Conservation (phyloP, 2,113 vertebrate species). For the Bucco capensis region DNA sequence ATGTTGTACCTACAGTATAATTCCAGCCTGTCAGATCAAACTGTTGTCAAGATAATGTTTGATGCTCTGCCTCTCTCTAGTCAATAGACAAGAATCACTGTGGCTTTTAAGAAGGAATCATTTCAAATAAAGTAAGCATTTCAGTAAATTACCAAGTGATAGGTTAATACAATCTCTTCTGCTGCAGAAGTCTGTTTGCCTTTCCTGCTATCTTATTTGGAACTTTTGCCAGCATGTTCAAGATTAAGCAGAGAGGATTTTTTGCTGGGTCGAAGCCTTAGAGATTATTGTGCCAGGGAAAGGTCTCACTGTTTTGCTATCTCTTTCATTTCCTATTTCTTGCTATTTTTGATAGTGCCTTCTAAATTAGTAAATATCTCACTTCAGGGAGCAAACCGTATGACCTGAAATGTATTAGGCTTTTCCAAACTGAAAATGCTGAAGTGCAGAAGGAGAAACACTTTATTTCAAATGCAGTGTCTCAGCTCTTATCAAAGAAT, state of each 20-base stretch:
- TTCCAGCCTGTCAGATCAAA: neutral
- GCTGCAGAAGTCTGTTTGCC: neutral
- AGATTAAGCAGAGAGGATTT: constrained; percentile 18
- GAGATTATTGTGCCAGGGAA: neutral
- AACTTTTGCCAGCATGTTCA: neutral
- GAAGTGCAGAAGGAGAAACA: neutral
- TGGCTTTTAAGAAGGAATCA: neutral
- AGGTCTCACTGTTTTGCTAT: neutral
- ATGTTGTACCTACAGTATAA: neutral
- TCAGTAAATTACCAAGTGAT: neutral
- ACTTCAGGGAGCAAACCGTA: neutral
- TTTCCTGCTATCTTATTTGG: neutral
- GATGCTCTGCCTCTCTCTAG: neutral
- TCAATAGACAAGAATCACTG: neutral
- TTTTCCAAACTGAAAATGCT: constrained; percentile 15
- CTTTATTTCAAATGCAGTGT: neutral
- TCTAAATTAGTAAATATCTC: constrained; percentile 47
- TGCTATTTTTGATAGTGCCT: constrained; percentile 2
- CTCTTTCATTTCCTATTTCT: constrained; percentile 5
- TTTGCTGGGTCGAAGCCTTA: constrained; percentile 14
- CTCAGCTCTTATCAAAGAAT: neutral
- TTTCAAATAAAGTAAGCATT: neutral
- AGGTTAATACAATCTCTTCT: neutral
- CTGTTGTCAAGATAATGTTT: neutral
- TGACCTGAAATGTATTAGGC: neutral